Evolutionary conservation across 1,140 invertebrate genomes (phyloP), one percentile per base, ranked within the genome.

Genomic region (Meloidogyne hapla): DNA sequence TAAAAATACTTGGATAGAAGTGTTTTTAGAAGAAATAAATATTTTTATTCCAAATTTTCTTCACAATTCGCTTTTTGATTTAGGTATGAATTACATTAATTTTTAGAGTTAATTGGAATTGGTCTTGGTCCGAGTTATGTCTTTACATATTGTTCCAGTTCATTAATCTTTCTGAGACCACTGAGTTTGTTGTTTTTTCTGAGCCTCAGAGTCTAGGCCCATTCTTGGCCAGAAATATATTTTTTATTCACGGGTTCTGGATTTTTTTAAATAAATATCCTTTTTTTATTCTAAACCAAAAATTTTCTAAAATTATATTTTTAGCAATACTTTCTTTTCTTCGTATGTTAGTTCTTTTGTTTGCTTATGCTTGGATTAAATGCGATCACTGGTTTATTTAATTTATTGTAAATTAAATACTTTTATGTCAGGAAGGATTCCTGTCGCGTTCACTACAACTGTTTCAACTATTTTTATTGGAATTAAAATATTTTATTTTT

Each of bases 401-500:
- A 48, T 28, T 69, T 74, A 48, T 40, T 65, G 0, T 72, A 70
- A n/a, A 73, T 26, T 4, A 42, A n/a, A 62, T 71, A 70, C n/a
- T 8, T 33, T 40, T n/a, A 40, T 69, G 23, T 8, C 64, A 69
- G 61, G 21, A 48, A 69, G 69, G 74, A 33, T 75, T 23, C 74
- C 79, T 12, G 79, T 80, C 18, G 79, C 79, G 33, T 66, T 75
- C 26, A 82, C 79, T 10, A 80, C 79, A 28, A 68, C 66, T n/a
- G 61, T 79, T 21, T 82, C 77, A 64, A 81, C 81, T n/a, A 48
- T 83, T 26, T 81, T 84, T 67, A 70, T 83, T 63, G 74, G 48
- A 3, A 72, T 84, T n/a, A 81, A 81, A 77, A 83, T 83, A 45
- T 56, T 81, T 21, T 83, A 84, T 40, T 81, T 81, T 63, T 81